Conservation (phyloP, 2,113 vertebrate genomes). For the Nothoprocta perdicaria region DNA sequence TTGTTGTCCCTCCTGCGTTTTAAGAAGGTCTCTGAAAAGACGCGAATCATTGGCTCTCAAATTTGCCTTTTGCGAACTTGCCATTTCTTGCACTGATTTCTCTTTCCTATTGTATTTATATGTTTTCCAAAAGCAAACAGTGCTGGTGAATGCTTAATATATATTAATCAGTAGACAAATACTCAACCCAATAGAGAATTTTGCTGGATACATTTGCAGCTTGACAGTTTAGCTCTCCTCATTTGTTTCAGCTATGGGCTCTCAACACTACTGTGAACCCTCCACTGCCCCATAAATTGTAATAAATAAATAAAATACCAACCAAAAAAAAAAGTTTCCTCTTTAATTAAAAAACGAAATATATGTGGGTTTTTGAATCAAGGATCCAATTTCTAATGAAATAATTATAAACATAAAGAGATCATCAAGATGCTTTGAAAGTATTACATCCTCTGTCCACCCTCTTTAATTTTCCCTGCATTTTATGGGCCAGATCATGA, state of each 20-base stretch:
- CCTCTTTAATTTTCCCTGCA: neutral
- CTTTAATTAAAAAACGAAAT: neutral
- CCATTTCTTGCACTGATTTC: neutral
- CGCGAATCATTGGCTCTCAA: neutral
- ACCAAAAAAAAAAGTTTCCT: neutral
- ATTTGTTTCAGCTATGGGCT: neutral
- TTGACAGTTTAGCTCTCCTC: neutral
- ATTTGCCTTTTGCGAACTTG: neutral
- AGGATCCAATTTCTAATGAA: neutral
- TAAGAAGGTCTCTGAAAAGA: neutral
- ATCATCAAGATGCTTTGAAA: neutral
- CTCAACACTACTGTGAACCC: neutral
- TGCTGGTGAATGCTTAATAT: neutral
- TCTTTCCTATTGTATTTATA: neutral
- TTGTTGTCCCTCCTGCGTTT: neutral
- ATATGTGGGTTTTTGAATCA: neutral
- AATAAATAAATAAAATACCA: neutral
- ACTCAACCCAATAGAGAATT: neutral
- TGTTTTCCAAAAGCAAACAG: constrained; percentile 17
- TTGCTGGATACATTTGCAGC: neutral
- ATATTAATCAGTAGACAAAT: neutral
- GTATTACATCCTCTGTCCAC: neutral
- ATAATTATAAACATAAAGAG: neutral
- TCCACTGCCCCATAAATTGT: neutral
- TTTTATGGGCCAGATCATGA: neutral